phyloP scores from a whole-genome alignment of 2,888 invertebrate genomes.

The Eilema caniola region DNA sequence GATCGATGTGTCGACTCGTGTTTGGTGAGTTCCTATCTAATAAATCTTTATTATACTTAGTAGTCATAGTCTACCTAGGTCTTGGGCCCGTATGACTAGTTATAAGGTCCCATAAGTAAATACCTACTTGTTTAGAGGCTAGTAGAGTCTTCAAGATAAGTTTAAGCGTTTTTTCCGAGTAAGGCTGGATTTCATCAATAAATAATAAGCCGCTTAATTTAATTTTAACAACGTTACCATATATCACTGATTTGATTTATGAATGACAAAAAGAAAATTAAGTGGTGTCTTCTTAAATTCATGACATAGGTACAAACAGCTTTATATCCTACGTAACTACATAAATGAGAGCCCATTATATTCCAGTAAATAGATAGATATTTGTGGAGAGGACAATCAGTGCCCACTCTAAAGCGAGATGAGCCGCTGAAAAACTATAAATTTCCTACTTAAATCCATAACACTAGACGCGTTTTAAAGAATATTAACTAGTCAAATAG shows the following conservation, averaged over 20 bases:
- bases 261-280: too few species aligned
- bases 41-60: neutral
- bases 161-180: neutral
- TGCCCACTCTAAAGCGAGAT: neutral
- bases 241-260: neutral
- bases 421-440: neutral
- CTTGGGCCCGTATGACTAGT: too few species aligned
- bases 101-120: neutral
- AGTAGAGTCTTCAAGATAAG: too few species aligned
- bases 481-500: neutral
- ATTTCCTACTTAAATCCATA: neutral
- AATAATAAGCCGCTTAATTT: neutral
- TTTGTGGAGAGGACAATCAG: neutral
- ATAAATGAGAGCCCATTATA: neutral
- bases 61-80: too few species aligned
- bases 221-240: neutral
- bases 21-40: neutral
- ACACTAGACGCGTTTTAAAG: neutral
- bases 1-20: neutral
- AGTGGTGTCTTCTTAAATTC: too few species aligned
- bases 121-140: neutral
- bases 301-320: too few species aligned
- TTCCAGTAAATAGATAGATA: neutral
- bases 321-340: neutral
- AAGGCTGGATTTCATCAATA: neutral